These are phyloP conservation scores for Drosophila kanekoi DNA, from an alignment of 2,888 invertebrate genomes.

Conservation along the genomic window DNA sequence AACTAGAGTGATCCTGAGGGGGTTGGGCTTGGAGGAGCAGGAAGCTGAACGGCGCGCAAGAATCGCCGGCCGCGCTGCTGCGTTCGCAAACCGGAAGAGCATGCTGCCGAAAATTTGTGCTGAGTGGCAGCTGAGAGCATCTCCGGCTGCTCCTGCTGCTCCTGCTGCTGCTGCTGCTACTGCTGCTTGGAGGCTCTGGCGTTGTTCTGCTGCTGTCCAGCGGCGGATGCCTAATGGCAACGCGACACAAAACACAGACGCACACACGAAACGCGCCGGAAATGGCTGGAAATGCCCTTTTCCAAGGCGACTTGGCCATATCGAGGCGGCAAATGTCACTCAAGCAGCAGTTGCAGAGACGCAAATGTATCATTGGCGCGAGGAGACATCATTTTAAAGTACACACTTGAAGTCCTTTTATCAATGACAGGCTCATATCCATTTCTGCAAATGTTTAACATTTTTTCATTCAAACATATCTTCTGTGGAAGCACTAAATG, in stretches of 20 bases:
- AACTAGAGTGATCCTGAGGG: conserved; percentile 69
- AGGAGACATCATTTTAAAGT: conserved; percentile 1
- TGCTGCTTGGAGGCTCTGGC: conserved; percentile 6
- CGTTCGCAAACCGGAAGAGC: conserved; percentile 76
- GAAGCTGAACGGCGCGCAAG: conserved; percentile 21
- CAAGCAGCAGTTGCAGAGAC: conserved; percentile 19
- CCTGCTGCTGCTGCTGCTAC: too few species aligned
- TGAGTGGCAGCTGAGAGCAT: conserved; percentile 74
- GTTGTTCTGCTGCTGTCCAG: conserved; percentile 55
- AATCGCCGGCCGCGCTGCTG: conserved; percentile 46
- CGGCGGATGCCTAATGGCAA: conserved; percentile 76
- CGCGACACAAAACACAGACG: conserved; percentile 64
- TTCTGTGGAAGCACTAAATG: not conserved
- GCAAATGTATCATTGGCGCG: conserved; percentile 15
- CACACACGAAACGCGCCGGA: conserved; percentile 50
- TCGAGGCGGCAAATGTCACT: conserved; percentile 38
- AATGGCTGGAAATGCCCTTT: conserved; percentile 67
- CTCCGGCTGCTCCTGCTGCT: conserved; percentile 21
- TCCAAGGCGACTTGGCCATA: conserved; percentile 20
- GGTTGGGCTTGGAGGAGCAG: conserved; percentile 5
- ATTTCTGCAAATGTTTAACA: not conserved
- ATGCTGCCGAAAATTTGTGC: conserved; percentile 78
- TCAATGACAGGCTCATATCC: not conserved
- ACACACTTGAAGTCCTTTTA: not conserved
- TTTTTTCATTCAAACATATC: not conserved